phyloP scores from a whole-genome alignment of 2,888 invertebrate genomes.

The Andrena chrysosceles region DNA sequence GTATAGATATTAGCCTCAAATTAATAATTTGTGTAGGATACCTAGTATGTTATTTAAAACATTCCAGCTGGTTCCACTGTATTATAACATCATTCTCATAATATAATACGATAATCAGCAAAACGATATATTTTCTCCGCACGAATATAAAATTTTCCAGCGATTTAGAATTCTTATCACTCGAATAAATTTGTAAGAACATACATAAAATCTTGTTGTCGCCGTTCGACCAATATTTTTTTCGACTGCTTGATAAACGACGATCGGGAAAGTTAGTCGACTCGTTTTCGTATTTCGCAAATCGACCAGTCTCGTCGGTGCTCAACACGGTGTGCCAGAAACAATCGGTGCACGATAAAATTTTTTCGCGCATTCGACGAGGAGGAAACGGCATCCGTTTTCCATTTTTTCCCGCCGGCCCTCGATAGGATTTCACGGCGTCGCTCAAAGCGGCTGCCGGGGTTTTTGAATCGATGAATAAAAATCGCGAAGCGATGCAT shows the following conservation, averaged over 20 bases:
- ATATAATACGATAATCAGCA: no score
- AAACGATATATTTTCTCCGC: no score
- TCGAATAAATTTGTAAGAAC: not conserved
- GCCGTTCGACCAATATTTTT: not conserved
- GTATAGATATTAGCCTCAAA: no score
- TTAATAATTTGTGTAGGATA: no score
- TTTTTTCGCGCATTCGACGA: conserved; percentile 30
- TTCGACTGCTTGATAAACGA: conserved; percentile 9
- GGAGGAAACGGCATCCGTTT: conserved; percentile 54
- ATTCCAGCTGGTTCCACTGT: no score
- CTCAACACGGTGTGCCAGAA: conserved; percentile 27
- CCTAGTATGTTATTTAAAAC: no score
- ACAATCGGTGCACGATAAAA: conserved; percentile 54
- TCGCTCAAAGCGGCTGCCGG: conserved; percentile 32
- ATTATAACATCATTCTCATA: no score
- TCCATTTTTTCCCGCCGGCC: conserved; percentile 37
- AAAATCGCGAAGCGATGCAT: conserved; percentile 52
- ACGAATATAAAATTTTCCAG: not conserved
- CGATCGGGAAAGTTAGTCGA: not conserved
- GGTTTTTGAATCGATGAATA: conserved; percentile 50
- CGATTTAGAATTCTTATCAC: not conserved
- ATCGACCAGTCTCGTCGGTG: conserved; percentile 26
- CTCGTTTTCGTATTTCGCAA: conserved; percentile 34
- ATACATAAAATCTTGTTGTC: not conserved
- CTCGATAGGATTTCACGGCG: conserved; percentile 59